These are phyloP conservation scores for Drosophila infuscata DNA, from an alignment of 2,888 invertebrate genomes.

Conservation along the genomic window DNA sequence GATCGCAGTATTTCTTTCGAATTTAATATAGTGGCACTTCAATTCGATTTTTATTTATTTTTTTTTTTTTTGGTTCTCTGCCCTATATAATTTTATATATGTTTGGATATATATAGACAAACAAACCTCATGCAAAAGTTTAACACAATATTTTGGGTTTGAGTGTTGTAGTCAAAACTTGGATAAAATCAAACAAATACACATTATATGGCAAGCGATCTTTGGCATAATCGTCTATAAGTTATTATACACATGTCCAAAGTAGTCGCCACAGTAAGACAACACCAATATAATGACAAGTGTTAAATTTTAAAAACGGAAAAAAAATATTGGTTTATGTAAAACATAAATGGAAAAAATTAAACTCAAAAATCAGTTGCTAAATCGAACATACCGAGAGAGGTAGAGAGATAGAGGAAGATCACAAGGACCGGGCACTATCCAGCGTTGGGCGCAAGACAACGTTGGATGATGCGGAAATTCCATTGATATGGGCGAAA, in stretches of 20 bases:
- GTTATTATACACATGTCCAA: slow-evolving; percentile 32
- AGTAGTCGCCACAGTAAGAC: slow-evolving; percentile 36
- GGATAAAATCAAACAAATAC: slow-evolving; percentile 54
- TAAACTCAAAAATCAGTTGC: slow-evolving; percentile 49
- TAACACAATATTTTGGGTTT: slow-evolving; percentile 31
- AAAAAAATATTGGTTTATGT: slow-evolving; percentile 34
- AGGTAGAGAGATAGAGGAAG: slow-evolving; percentile 53
- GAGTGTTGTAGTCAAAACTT: slow-evolving; percentile 51
- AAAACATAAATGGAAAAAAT: slow-evolving; percentile 45
- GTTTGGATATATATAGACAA: slow-evolving; percentile 33
- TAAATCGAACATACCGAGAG: slow-evolving; percentile 65
- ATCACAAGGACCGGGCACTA: slow-evolving; percentile 67
- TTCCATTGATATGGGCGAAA: slow-evolving; percentile 67
- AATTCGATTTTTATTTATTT: slow-evolving; percentile 8
- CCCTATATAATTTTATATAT: slow-evolving; percentile 21
- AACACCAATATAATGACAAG: slow-evolving; percentile 46
- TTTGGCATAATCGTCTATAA: slow-evolving; percentile 38
- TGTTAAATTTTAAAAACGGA: slow-evolving; percentile 31
- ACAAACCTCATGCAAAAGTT: slow-evolving; percentile 67
- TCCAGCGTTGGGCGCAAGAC: slow-evolving; percentile 71
- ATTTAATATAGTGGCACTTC: slow-evolving; percentile 9
- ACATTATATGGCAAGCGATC: slow-evolving; percentile 45
- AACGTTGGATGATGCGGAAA: slow-evolving; percentile 71
- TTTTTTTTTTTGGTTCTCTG: slow-evolving; percentile 36
- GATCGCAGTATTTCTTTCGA: slow-evolving; percentile 32